phyloP scores from a whole-genome alignment of 2,113 vertebrate genomes.

The Pachycephala philippinensis region DNA sequence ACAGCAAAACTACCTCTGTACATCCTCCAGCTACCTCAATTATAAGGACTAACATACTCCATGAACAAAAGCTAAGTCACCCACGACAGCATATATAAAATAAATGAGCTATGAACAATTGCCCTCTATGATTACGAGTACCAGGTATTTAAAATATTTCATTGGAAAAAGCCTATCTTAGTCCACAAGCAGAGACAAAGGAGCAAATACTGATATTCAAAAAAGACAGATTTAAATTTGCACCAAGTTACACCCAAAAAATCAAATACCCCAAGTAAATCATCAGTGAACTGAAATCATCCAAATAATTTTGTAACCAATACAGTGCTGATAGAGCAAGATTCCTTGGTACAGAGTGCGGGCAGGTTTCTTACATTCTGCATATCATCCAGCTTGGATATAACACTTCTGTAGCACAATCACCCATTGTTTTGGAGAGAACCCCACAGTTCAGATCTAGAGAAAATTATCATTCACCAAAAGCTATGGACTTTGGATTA shows the following conservation, averaged over 20 bases:
- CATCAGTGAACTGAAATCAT: not conserved
- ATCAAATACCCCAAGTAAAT: not conserved
- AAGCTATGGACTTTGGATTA: not conserved
- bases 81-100: conserved; percentile 22
- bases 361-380: not conserved
- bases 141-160: conserved; percentile 14
- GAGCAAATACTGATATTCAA: not conserved
- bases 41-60: not conserved
- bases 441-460: not conserved
- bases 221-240: not conserved
- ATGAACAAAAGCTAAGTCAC: not conserved
- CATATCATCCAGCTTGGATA: not conserved
- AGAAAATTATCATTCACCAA: not conserved
- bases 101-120: conserved; percentile 45
- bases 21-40: not conserved
- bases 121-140: not conserved
- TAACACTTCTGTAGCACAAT: not conserved
- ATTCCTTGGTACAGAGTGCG: not conserved
- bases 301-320: not conserved
- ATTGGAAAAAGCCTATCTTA: not conserved
- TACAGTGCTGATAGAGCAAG: not conserved
- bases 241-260: not conserved
- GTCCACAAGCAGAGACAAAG: not conserved
- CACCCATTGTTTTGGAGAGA: not conserved
- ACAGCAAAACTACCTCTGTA: not conserved